Evolutionary conservation across 1,140 invertebrate species (phyloP), one percentile per base, ranked within the genome.

Genomic region (Trichonephila clavipes): DNA sequence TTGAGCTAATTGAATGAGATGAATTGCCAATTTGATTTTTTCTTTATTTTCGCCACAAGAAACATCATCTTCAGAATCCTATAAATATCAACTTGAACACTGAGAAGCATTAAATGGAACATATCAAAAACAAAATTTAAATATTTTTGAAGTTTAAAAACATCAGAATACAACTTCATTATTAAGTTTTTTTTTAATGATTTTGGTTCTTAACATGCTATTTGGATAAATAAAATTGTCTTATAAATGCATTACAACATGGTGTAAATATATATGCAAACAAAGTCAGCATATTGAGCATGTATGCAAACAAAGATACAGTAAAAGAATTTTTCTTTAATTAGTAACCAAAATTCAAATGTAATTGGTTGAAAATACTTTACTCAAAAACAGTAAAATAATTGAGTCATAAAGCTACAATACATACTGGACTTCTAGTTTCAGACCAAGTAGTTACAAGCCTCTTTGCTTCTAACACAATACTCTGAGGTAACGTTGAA

Each of bases 1-100:
- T 28, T 66, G 21, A 2, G 91, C 28, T 21, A 92, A 18, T 19
- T 92, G 82, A 14, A 86, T 51, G 14, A 92, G 72, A 24, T 92
- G 91, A 61, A 87, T 92, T 18, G 24, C 91, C 18, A 92, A n/a
- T n/a, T 92, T 86, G 10, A 92, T 92, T 77, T 92, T 59, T 18
- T 92, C 62, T 77, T 61, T 44, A 2, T 87, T 92, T 59, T 66
- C 83, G 19, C 58, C 51, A 18, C n/a, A 40, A 10, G 59, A 18
- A 24, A 5, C 4, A 21, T 10, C n/a, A 21, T 40, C 40, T 21
- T 44, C 28, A 16, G 24, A 19, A n/a, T 28, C 90, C 82, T 34
- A 6, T 28, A 58, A 58, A 28, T 14, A 19, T 12, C 5, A 51
- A 0, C 10, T 51, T 51, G 51, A 51, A 51, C 51, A 51, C 10